These are phyloP conservation scores for Zaprionus gabonicus DNA, from an alignment of 1,140 invertebrate species.

Conservation along the genomic window DNA sequence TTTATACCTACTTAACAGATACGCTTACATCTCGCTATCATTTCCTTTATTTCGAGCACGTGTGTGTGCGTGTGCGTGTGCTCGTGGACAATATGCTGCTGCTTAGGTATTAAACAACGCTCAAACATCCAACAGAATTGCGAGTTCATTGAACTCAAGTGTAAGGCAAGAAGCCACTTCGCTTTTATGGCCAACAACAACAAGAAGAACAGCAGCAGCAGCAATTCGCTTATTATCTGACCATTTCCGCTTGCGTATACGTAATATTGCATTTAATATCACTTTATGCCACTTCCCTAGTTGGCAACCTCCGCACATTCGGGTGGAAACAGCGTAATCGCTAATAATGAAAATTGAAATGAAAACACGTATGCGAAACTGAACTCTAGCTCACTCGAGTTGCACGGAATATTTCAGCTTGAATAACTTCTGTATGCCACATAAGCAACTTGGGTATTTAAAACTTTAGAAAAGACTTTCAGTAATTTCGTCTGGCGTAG, in stretches of 20 bases:
- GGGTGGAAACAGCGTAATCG: slow-evolving; percentile 54
- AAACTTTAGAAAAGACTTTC: not conserved
- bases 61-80: slow-evolving; percentile 3
- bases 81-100: slow-evolving; percentile 25
- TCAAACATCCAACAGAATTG: not conserved
- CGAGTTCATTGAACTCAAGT: slow-evolving; percentile 41
- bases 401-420: not conserved
- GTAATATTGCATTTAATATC: slow-evolving; percentile 72
- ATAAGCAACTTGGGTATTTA: not conserved
- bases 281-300: slow-evolving; percentile 58
- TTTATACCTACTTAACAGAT: slow-evolving; percentile 72
- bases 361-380: slow-evolving; percentile 30
- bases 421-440: not conserved
- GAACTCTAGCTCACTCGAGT: not conserved
- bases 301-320: slow-evolving; percentile 22
- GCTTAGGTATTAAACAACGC: slow-evolving; percentile 36
- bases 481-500: not conserved
- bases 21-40: slow-evolving; percentile 24
- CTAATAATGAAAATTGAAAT: slow-evolving; percentile 71
- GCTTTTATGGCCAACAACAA: slow-evolving; percentile 24
- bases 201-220: slow-evolving; percentile 1
- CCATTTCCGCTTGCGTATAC: slow-evolving; percentile 66
- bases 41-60: slow-evolving; percentile 11
- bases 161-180: slow-evolving; percentile 30
- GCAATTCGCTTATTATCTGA: slow-evolving; percentile 68